Percentiles rank a stretch among this genome's conserved stretches.
phyloP scores from a whole-genome alignment of 2,888 invertebrate species.

The Apotomis capreana region DNA sequence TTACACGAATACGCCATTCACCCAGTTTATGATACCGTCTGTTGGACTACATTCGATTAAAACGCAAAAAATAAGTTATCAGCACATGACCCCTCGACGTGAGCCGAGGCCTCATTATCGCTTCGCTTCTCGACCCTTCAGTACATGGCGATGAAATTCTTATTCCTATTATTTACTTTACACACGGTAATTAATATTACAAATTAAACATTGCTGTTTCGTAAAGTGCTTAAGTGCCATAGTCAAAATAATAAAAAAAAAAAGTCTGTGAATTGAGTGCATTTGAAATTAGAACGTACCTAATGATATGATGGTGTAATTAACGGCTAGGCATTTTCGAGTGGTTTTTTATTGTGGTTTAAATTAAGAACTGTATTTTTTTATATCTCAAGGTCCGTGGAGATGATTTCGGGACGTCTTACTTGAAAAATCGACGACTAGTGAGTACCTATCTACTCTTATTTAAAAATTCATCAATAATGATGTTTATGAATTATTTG shows the following conservation, averaged over 20 bases:
- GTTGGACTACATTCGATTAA: constrained; percentile 14
- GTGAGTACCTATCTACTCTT: constrained; percentile 54
- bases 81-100: constrained; percentile 53
- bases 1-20: background rate
- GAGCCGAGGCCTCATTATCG: constrained; percentile 47
- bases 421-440: constrained; percentile 61
- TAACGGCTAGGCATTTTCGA: too few species aligned
- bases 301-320: too few species aligned
- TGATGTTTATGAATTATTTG: too few species aligned
- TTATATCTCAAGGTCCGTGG: constrained; percentile 56
- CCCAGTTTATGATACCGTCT: background rate
- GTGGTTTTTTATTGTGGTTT: too few species aligned
- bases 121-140: constrained; percentile 57
- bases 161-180: constrained; percentile 57
- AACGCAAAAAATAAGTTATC: constrained; percentile 45
- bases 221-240: background rate
- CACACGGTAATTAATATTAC: constrained; percentile 56
- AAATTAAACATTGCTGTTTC: too few species aligned
- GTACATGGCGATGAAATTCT: constrained; percentile 59
- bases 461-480: too few species aligned
- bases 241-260: background rate
- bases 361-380: background rate
- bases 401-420: constrained; percentile 61
- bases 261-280: background rate
- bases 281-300: background rate